Percentiles rank a stretch among this genome's conserved stretches.
Conservation (phyloP, 2,797 vertebrate genomes). For the Heteromormyrus szaboi region DNA sequence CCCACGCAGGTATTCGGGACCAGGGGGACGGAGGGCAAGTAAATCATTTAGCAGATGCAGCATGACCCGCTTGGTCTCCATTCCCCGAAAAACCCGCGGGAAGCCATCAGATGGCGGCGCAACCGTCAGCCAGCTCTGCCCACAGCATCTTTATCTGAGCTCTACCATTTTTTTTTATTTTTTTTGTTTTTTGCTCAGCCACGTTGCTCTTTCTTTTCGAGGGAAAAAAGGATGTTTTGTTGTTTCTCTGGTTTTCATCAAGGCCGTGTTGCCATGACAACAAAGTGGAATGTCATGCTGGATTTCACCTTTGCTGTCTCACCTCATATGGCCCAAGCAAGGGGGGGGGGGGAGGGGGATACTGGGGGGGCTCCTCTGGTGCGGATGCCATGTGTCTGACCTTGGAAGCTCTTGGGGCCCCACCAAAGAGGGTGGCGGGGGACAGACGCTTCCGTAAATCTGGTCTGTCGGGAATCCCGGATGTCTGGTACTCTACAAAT, state of each 20-base stretch:
- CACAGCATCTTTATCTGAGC: constrained; percentile 43
- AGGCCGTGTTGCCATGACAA: constrained; percentile 77
- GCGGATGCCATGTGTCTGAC: constrained; percentile 35
- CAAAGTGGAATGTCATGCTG: constrained; percentile 70
- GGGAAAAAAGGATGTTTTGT: constrained; percentile 50
- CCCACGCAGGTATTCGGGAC: constrained; percentile 63
- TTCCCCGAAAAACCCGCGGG: constrained; percentile 40
- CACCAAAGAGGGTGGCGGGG: not conserved
- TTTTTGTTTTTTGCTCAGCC: not conserved
- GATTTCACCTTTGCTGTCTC: constrained; percentile 83
- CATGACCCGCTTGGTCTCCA: constrained; percentile 56
- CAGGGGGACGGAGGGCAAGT: constrained; percentile 61
- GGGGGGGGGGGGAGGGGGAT: not conserved
- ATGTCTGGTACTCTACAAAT: constrained; percentile 56
- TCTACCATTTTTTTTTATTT: constrained; percentile 27
- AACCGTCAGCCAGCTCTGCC: constrained; percentile 48
- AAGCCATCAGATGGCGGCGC: constrained; percentile 45
- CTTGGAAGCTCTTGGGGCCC: constrained; percentile 48
- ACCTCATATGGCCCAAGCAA: constrained; percentile 64
- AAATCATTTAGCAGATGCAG: constrained; percentile 78
- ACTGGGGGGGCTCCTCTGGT: not conserved
- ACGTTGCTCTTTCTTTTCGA: not conserved
- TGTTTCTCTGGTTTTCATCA: constrained; percentile 57
- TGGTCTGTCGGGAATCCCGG: constrained; percentile 29
- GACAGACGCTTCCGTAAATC: not conserved